Base-by-base conservation (phyloP, 2,113 vertebrate species). In the Myotis brandtii region DNA sequence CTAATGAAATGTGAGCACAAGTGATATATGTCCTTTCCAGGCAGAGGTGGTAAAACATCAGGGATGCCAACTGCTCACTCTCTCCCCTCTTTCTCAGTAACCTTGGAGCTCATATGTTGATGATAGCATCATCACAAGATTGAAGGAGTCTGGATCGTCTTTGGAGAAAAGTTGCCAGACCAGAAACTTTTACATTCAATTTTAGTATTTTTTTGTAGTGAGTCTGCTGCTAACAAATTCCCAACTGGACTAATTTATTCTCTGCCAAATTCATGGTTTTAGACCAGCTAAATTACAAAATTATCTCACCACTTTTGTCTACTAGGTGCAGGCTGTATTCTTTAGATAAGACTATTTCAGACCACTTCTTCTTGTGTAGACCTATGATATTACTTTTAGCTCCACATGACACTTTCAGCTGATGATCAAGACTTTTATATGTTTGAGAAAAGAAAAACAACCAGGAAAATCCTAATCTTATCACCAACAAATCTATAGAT, bases 161-260 rank as follows among this genome's bases (percentile, higher is more conserved):
- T 73, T 73, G 34, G 43, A 84, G 69, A 23, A 83, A 76, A 56
- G 21, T 23, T 77, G 20, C 72, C 50, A n/a, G 59, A 70, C 25
- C 32, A 85, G 62, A 94, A 85, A 62, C n/a, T 75, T 82, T 89
- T 75, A 72, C 43, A 54, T 88, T 52, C 30, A 23, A 43, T 73
- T 72, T 93, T 50, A 93, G 40, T 48, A 37, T 84, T 56, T 76
- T 94, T 94, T 89, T 69, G 40, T 50, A 79, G 3, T 59, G 40
- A 59, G 12, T 90, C 37, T 69, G 70, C 23, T 77, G 25, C 70
- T 73, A 84, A n/a, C 40, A 50, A n/a, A 90, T 90, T 66, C 17
- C 52, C 43, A 69, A 69, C 62, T 37, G 30, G 18, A 4, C 13
- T 25, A 37, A 32, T 67, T 30, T 84, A 62, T 43, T 83, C 37